Conservation (phyloP, 2,113 vertebrate species). For the Callocephalon fimbriatum region DNA sequence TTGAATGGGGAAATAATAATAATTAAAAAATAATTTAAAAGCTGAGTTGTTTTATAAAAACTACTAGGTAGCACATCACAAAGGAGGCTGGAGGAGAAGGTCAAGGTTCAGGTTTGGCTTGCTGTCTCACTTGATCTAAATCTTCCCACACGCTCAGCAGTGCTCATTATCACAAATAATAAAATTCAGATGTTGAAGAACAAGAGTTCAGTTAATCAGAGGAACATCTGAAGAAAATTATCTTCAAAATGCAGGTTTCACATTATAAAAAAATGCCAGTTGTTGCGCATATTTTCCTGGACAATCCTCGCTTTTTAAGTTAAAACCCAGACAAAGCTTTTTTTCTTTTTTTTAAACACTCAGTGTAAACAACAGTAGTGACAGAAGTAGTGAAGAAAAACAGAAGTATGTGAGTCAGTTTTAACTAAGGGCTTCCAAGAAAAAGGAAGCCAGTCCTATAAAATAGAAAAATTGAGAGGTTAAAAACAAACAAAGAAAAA, state of each 20-base stretch:
- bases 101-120: slow-evolving; percentile 39
- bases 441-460: background rate
- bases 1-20: background rate
- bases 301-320: background rate
- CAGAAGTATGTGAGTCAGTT: background rate
- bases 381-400: background rate
- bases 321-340: background rate
- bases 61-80: background rate
- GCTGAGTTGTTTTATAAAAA: background rate
- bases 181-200: slow-evolving; percentile 52
- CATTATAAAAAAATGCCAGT: background rate
- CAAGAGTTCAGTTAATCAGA: slow-evolving; percentile 9
- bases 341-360: background rate
- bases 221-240: slow-evolving; percentile 46
- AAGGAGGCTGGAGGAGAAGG: slow-evolving; percentile 26
- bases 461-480: background rate
- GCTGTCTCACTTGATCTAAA: slow-evolving; percentile 47
- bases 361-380: background rate
- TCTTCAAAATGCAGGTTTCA: slow-evolving; percentile 14
- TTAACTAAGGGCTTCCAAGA: background rate
- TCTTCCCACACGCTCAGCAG: slow-evolving; percentile 49
- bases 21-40: background rate
- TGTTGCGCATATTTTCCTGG: background rate
- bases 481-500: background rate
- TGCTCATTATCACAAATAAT: slow-evolving; percentile 61